Conservation (phyloP, 2,797 vertebrate genomes). For the Dallia pectoralis region DNA sequence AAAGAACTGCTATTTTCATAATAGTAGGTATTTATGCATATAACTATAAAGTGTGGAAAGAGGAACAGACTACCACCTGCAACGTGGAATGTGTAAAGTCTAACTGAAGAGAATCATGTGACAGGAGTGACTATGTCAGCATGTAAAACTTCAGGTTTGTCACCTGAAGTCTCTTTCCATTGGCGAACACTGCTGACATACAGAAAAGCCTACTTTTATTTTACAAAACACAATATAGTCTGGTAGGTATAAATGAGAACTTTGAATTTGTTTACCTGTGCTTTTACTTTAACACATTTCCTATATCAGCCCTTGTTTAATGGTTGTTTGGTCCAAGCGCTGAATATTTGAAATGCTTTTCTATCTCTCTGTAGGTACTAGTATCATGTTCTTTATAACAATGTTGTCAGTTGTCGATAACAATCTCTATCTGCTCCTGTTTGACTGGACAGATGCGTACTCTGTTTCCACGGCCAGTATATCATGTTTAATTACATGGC, state of each 20-base stretch:
- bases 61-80: not conserved
- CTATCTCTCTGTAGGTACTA: not conserved
- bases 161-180: constrained; percentile 30
- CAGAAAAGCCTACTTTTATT: constrained; percentile 62
- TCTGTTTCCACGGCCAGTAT: not conserved
- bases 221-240: not conserved
- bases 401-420: not conserved
- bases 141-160: constrained; percentile 34
- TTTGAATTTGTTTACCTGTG: constrained; percentile 20
- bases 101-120: constrained; percentile 2
- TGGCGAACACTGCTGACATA: constrained; percentile 49
- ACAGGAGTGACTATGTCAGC: constrained; percentile 38
- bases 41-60: constrained; percentile 9
- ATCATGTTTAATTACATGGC: too few relatives aligned
- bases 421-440: constrained; percentile 31
- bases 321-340: not conserved
- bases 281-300: not conserved
- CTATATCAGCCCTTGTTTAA: not conserved
- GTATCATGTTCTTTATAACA: not conserved
- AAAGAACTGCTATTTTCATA: not conserved
- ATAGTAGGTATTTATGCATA: too few relatives aligned
- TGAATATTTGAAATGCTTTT: too few relatives aligned
- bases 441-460: constrained; percentile 45
- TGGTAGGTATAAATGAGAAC: not conserved
- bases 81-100: not conserved